Evolutionary conservation across 1,140 invertebrate species (phyloP).

Genomic region (Polypedilum pembai): DNA sequence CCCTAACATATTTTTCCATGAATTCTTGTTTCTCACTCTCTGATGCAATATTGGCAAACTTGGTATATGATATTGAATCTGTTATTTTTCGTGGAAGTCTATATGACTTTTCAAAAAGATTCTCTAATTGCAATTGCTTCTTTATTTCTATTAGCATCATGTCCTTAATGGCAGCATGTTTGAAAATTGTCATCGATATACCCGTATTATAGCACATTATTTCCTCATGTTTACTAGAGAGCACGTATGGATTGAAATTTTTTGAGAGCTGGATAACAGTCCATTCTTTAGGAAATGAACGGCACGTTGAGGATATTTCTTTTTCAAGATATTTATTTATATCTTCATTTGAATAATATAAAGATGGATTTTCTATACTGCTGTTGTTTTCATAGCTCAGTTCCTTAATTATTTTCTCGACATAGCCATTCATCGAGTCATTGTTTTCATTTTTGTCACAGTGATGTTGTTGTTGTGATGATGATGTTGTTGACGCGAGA

Average conservation of each 20-base stretch:
- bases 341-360: constrained; percentile 24
- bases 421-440: neutral
- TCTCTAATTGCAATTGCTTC: constrained; percentile 12
- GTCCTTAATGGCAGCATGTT: neutral
- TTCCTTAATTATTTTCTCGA: neutral
- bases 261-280: neutral
- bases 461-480: no score
- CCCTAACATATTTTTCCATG: constrained; percentile 5
- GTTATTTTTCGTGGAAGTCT: neutral
- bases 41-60: neutral
- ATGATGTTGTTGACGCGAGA: neutral
- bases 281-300: constrained; percentile 4
- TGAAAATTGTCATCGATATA: constrained; percentile 25
- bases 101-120: constrained; percentile 3
- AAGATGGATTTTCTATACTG: neutral
- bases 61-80: neutral
- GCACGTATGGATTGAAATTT: neutral
- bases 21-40: neutral
- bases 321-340: neutral
- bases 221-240: constrained; percentile 16
- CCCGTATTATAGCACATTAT: neutral
- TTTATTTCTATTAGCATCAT: neutral
- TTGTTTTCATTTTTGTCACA: neutral
- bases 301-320: neutral
- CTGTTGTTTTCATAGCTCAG: neutral